phyloP scores from a whole-genome alignment of 2,797 vertebrate genomes.

The Eulemur albifrons region DNA sequence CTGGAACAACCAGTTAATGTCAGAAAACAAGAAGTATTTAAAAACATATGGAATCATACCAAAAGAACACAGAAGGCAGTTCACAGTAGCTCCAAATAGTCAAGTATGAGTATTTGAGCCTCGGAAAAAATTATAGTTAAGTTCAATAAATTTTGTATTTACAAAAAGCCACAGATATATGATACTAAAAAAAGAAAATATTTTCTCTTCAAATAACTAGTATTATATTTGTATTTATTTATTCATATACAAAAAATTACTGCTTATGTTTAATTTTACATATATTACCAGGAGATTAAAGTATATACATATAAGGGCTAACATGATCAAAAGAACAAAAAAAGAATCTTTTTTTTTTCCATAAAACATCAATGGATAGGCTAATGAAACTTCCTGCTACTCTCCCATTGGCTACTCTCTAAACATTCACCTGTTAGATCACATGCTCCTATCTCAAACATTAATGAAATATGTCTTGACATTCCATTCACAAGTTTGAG shows the following conservation, averaged over 20 bases:
- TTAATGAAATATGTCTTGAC: background rate
- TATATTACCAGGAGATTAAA: background rate
- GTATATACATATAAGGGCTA: background rate
- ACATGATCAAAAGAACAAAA: background rate
- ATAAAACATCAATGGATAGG: background rate
- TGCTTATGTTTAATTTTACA: background rate
- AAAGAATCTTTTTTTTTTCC: background rate
- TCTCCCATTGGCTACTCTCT: background rate
- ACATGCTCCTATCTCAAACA: background rate
- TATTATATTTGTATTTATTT: background rate
- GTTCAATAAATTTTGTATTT: background rate
- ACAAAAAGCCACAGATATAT: background rate
- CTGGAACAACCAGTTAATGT: background rate
- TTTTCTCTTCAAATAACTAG: background rate
- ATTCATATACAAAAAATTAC: background rate
- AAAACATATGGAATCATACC: background rate
- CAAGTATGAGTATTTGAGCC: background rate
- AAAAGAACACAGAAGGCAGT: slow-evolving; percentile 3
- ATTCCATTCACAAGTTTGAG: background rate
- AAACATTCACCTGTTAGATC: background rate
- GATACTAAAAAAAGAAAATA: background rate
- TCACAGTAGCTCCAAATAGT: background rate
- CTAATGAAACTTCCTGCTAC: background rate
- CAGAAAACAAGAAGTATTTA: background rate
- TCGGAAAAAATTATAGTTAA: background rate